Percentiles rank a stretch among this genome's conserved stretches.
phyloP scores from a whole-genome alignment of 2,113 vertebrate genomes.

The Oryzias celebensis region DNA sequence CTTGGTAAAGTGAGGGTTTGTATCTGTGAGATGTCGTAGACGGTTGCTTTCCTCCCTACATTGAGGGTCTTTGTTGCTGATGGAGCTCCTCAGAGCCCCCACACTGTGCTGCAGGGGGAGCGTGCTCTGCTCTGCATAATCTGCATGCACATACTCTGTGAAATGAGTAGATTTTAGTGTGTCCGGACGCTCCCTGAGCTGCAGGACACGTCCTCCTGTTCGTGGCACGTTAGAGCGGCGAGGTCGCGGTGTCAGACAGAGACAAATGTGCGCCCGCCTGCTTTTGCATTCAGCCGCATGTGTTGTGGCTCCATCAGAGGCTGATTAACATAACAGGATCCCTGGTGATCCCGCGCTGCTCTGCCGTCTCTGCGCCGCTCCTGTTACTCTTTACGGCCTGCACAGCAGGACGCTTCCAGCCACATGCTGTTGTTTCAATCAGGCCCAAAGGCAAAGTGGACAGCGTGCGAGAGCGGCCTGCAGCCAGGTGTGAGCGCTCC shows the following conservation, averaged over 20 bases:
- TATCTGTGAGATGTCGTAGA: no score
- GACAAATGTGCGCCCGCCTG: conserved; percentile 72
- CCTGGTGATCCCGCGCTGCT: conserved; percentile 78
- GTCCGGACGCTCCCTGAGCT: conserved; percentile 13
- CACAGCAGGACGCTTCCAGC: conserved; percentile 58
- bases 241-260: conserved; percentile 79
- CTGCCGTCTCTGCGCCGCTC: conserved; percentile 76
- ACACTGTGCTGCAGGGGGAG: not conserved
- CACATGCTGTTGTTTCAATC: conserved; percentile 69
- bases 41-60: no score
- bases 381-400: conserved; percentile 73
- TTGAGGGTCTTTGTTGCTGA: no score
- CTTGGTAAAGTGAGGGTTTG: no score
- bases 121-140: not conserved
- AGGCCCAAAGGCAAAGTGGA: conserved; percentile 37
- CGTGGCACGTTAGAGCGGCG: conserved; percentile 45
- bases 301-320: conserved; percentile 89
- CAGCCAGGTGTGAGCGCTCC: not conserved
- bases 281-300: conserved; percentile 83
- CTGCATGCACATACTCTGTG: not conserved
- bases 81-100: no score
- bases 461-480: conserved; percentile 44
- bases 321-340: conserved; percentile 94
- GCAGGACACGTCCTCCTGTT: conserved; percentile 46
- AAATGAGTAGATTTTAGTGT: not conserved